Percentiles rank a stretch among this genome's conserved stretches.
These are phyloP conservation scores for Morinoia aosen DNA, from an alignment of 2,888 invertebrate species.

Conservation along the genomic window DNA sequence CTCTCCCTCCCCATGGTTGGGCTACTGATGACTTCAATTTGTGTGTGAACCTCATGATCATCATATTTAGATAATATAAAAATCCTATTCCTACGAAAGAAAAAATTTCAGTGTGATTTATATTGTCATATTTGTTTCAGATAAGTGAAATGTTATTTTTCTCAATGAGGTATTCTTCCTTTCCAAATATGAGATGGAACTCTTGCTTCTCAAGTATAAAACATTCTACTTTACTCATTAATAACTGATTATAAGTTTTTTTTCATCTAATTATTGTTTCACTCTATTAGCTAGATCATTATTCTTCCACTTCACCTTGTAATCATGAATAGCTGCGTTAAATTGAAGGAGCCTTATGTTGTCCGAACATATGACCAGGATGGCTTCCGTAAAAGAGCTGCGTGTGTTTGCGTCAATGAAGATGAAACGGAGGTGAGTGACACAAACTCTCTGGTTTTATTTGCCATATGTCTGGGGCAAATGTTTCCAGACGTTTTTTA, in stretches of 20 bases:
- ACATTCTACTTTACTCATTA: neutral
- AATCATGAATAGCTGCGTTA: neutral
- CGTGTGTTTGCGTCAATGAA: slow-evolving; percentile 65
- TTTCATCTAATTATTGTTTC: neutral
- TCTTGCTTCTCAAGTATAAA: slow-evolving; percentile 8
- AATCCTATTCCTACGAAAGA: too few species aligned
- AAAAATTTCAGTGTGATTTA: too few species aligned
- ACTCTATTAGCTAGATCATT: neutral
- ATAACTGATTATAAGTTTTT: slow-evolving; percentile 21
- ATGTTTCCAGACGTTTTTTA: neutral
- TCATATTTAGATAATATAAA: too few species aligned
- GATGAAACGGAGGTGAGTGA: slow-evolving; percentile 61
- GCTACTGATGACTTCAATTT: too few species aligned
- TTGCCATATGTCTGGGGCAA: neutral
- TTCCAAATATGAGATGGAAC: neutral
- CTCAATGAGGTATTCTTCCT: slow-evolving; percentile 11
- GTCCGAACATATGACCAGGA: slow-evolving; percentile 64
- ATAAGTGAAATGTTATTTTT: slow-evolving; percentile 30
- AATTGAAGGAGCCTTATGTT: slow-evolving; percentile 57
- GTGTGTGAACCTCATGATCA: too few species aligned
- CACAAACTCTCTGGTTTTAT: neutral
- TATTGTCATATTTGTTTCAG: neutral
- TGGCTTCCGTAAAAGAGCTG: slow-evolving; percentile 64
- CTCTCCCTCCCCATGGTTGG: too few species aligned
- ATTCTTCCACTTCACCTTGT: neutral